Evolutionary conservation across 2,113 vertebrate genomes (phyloP).

Genomic region (Clarias gariepinus): DNA sequence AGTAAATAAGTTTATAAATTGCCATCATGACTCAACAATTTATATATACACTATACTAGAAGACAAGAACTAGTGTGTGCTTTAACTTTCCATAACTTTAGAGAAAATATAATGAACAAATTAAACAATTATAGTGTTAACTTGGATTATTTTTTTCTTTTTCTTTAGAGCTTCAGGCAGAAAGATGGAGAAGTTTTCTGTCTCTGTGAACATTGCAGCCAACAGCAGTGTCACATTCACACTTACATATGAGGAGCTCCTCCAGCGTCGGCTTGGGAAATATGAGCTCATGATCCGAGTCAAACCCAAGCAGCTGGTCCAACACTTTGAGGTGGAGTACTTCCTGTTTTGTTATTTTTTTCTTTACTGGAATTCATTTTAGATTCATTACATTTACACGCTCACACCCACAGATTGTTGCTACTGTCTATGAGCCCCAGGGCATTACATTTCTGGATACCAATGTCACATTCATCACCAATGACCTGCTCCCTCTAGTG

Average conservation of each 20-base stretch:
- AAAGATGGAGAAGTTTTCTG: slow-evolving; percentile 90
- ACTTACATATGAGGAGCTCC: slow-evolving; percentile 88
- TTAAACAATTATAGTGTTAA: neutral
- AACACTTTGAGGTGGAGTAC: slow-evolving; percentile 74
- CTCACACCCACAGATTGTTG: slow-evolving; percentile 77
- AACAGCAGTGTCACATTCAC: slow-evolving; percentile 82
- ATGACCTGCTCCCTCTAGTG: slow-evolving; percentile 81
- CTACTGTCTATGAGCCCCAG: slow-evolving; percentile 87
- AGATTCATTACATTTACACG: neutral
- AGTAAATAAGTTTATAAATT: neutral
- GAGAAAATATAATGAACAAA: neutral
- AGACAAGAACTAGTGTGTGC: neutral
- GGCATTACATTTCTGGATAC: slow-evolving; percentile 81
- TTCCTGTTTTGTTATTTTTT: no score
- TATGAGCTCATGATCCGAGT: slow-evolving; percentile 88
- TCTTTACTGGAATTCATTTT: slow-evolving; percentile 20
- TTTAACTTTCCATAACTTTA: neutral
- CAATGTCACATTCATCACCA: slow-evolving; percentile 81
- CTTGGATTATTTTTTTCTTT: neutral
- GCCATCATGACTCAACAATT: neutral
- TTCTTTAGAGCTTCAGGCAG: slow-evolving; percentile 83
- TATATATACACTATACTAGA: neutral
- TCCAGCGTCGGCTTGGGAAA: slow-evolving; percentile 80
- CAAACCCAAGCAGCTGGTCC: slow-evolving; percentile 84
- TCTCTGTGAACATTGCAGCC: slow-evolving; percentile 83